A percentile compares a stretch with the other conserved stretches of the same genome.
Evolutionary conservation across 2,113 vertebrate genomes (phyloP).

Genomic region (Emydura subglobosa): DNA sequence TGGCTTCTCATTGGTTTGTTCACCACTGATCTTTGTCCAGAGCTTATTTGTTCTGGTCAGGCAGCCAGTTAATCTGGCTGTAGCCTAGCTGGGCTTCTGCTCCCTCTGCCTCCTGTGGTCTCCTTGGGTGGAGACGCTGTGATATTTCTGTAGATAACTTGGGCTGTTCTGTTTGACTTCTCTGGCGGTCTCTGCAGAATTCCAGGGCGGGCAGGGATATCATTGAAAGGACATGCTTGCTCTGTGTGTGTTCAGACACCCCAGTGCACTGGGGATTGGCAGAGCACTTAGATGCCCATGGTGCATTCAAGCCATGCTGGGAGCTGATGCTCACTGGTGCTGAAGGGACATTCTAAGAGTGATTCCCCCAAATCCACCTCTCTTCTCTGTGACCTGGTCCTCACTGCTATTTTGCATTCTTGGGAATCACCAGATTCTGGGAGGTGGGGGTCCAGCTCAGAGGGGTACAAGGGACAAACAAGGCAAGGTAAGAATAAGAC

Average conservation of each 20-base stretch:
- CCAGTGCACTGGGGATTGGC: not conserved
- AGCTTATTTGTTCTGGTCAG: not conserved
- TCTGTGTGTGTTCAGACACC: not conserved
- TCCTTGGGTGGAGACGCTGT: not conserved
- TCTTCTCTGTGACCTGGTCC: not conserved
- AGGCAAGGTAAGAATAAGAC: not conserved
- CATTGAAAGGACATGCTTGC: not conserved
- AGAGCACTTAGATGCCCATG: not conserved
- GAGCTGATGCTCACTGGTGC: not conserved
- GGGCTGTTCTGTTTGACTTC: not conserved
- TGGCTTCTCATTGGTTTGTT: not conserved
- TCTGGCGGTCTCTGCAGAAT: not conserved
- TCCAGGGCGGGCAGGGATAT: not conserved
- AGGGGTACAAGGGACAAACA: not conserved
- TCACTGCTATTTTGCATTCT: not conserved
- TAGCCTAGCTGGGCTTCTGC: not conserved
- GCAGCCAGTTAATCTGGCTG: not conserved
- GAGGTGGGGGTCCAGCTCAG: not conserved
- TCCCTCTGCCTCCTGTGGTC: not conserved
- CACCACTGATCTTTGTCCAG: not conserved
- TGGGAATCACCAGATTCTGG: not conserved
- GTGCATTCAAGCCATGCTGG: not conserved
- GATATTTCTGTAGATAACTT: not conserved
- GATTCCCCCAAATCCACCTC: not conserved
- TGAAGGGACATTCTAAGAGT: not conserved